Conservation (phyloP, 1,140 invertebrate species). For the Scaptomyza montana region DNA sequence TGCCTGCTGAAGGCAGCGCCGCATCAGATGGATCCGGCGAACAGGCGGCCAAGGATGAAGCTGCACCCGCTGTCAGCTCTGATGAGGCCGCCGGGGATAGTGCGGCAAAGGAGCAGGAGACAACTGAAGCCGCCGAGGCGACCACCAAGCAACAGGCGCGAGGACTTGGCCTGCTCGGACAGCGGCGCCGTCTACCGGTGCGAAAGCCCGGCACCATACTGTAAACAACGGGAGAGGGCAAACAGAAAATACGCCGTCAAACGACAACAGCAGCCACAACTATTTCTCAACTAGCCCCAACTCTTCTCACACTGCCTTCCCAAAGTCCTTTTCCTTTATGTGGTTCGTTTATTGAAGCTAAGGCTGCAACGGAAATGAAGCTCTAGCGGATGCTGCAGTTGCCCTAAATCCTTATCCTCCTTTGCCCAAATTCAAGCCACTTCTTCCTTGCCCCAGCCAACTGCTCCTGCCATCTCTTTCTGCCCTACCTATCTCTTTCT, state of each 20-base stretch:
- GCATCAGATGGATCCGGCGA: slow-evolving; percentile 56
- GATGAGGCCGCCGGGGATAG: slow-evolving; percentile 47
- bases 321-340: not conserved
- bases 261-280: slow-evolving; percentile 30
- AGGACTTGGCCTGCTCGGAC: slow-evolving; percentile 86
- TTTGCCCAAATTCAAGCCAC: slow-evolving; percentile 3
- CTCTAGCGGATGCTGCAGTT: slow-evolving; percentile 17
- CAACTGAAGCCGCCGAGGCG: slow-evolving; percentile 84
- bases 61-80: slow-evolving; percentile 24
- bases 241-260: slow-evolving; percentile 3
- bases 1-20: slow-evolving; percentile 79
- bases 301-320: not conserved
- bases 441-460: not conserved
- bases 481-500: not conserved
- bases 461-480: slow-evolving; percentile 1
- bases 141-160: slow-evolving; percentile 84
- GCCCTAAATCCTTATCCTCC: slow-evolving; percentile 8
- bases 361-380: not conserved
- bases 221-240: slow-evolving; percentile 48
- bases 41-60: slow-evolving; percentile 61
- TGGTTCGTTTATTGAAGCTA: not conserved
- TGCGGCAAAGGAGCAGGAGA: slow-evolving; percentile 76
- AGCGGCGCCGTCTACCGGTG: slow-evolving; percentile 85
- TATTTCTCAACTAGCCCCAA: not conserved
- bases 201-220: slow-evolving; percentile 85